A percentile compares a stretch with the other conserved stretches of the same genome.
These are phyloP conservation scores for Scaptomyza graminum DNA, from an alignment of 1,140 invertebrate species.

Conservation along the genomic window DNA sequence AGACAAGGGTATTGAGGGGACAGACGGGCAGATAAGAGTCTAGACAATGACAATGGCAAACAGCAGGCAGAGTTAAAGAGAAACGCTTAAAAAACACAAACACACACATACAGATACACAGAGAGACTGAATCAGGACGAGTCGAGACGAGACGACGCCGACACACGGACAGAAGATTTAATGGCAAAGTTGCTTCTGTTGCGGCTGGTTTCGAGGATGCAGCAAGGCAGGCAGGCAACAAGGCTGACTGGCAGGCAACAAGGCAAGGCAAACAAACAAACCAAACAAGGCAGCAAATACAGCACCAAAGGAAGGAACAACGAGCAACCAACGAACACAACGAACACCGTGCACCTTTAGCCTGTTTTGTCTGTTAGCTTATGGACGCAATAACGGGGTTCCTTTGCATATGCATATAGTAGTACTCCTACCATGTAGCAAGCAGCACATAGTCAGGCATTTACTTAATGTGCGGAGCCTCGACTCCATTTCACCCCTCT, in stretches of 20 bases:
- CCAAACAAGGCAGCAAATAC: slow-evolving; percentile 66
- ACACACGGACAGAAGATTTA: slow-evolving; percentile 65
- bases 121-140: slow-evolving; percentile 12
- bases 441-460: slow-evolving; percentile 60
- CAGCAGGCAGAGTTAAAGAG: slow-evolving; percentile 41
- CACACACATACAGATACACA: slow-evolving; percentile 2
- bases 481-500: not conserved
- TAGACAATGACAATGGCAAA: slow-evolving; percentile 71
- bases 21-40: slow-evolving; percentile 38
- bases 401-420: slow-evolving; percentile 39
- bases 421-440: not conserved
- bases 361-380: slow-evolving; percentile 15
- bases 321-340: slow-evolving; percentile 17
- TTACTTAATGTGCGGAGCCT: slow-evolving; percentile 65
- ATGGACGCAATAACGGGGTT: slow-evolving; percentile 26
- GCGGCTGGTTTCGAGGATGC: slow-evolving; percentile 40
- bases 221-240: slow-evolving; percentile 10
- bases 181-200: slow-evolving; percentile 72
- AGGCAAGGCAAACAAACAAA: slow-evolving; percentile 51
- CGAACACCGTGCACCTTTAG: slow-evolving; percentile 34
- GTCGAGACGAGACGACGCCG: slow-evolving; percentile 8
- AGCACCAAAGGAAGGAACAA: slow-evolving; percentile 55
- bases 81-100: slow-evolving; percentile 42
- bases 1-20: slow-evolving; percentile 4
- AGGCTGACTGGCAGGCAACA: slow-evolving; percentile 29